Evolutionary conservation across 2,797 vertebrate species (phyloP).

Genomic region (Passerculus sandwichensis): DNA sequence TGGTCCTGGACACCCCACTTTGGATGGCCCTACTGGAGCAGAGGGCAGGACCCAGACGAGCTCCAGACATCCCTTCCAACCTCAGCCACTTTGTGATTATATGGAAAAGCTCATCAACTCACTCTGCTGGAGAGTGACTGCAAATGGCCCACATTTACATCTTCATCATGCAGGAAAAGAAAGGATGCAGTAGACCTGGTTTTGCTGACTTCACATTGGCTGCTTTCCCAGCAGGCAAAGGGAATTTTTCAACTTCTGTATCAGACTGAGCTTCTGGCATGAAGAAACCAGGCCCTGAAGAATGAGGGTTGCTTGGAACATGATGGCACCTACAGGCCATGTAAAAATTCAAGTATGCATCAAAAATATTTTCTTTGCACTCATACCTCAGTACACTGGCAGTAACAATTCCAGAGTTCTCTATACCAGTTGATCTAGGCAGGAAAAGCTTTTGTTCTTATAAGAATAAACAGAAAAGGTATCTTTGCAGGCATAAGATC

Average conservation of each 20-base stretch:
- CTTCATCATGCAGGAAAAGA: background rate
- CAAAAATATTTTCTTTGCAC: background rate
- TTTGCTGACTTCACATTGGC: background rate
- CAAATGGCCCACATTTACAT: background rate
- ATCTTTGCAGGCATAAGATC: background rate
- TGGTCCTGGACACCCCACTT: fast-evolving
- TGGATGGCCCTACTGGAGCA: background rate
- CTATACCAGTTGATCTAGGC: background rate
- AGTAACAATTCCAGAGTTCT: background rate
- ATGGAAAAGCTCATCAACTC: background rate
- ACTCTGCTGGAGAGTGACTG: background rate
- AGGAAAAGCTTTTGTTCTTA: background rate
- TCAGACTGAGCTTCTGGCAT: background rate
- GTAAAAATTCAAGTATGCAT: background rate
- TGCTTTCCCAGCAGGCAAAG: background rate
- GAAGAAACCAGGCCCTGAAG: background rate
- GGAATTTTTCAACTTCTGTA: background rate
- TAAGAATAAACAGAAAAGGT: background rate
- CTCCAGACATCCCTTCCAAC: background rate
- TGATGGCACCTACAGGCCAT: background rate
- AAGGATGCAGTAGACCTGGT: background rate
- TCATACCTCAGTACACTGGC: background rate
- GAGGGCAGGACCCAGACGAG: fast-evolving
- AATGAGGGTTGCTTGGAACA: background rate
- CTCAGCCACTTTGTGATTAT: background rate